Conservation (phyloP, 1,140 invertebrate genomes). For the Trinorchestia longiramus region DNA sequence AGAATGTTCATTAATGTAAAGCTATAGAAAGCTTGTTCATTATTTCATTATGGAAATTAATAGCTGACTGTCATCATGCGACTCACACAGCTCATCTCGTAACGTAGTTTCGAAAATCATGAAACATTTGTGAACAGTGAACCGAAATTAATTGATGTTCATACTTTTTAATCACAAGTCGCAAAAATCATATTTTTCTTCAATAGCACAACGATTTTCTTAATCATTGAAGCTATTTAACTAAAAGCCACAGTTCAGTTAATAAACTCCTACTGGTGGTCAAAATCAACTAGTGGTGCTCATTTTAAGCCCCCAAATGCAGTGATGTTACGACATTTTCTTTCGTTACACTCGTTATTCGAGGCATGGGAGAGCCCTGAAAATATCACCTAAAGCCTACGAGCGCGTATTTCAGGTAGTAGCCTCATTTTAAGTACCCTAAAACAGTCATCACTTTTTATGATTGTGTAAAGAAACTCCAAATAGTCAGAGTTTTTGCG, state of each 20-base stretch:
- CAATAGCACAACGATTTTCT: neutral
- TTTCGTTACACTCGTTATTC: neutral
- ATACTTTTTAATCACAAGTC: too few species aligned
- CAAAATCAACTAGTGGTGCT: neutral
- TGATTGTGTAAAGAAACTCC: neutral
- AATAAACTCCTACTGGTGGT: neutral
- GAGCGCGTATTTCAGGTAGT: neutral
- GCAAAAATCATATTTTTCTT: neutral
- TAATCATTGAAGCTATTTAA: neutral
- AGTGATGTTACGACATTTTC: neutral
- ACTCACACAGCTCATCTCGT: too few species aligned
- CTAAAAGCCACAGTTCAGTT: neutral
- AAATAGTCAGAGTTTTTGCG: constrained; percentile 22
- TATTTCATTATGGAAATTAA: too few species aligned
- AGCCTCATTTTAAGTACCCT: constrained; percentile 1
- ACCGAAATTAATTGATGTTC: too few species aligned
- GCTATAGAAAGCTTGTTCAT: too few species aligned
- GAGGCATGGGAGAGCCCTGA: neutral
- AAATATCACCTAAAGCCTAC: neutral
- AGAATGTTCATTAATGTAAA: neutral
- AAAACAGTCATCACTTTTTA: constrained; percentile 36
- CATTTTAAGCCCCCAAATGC: neutral
- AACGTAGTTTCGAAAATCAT: too few species aligned
- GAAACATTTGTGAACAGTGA: too few species aligned
- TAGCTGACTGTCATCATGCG: too few species aligned